Evolutionary conservation across 2,888 invertebrate genomes (phyloP), one percentile per base, ranked within the genome.

Genomic region (Oligia strigilis): DNA sequence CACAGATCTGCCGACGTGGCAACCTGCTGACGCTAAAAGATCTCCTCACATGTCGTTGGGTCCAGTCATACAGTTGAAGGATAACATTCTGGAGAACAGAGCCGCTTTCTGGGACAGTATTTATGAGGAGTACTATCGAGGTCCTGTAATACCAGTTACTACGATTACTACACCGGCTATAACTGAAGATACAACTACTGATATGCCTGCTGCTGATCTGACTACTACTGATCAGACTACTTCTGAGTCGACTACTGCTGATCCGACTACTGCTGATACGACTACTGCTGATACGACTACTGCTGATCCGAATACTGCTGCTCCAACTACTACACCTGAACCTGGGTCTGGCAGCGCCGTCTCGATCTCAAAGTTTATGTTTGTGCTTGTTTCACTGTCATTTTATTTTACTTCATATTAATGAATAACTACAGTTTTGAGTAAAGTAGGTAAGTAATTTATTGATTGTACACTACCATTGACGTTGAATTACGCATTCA

Each of bases 31-130:
- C 0, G 79, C 74, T 1, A 73, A 87, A 49, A 65, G 90, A 72
- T 83, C 90, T 11, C 93, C 93, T 3, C 86, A 93, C 75, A 92
- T 94, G 92, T 91, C 91, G 0, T 79, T 94, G 4, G 91, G 91
- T 11, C 55, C 77, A 5, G 79, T 80, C 14, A 79, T 92, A 46
- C 83, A 89, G 71, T 72, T 93, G 55, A 74, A 81, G 43, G 5
- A 65, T 55, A 40, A 77, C 73, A 87, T 14, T 80, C 82, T 92
- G 52, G 79, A 87, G 58, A 82, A 90, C 9, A 89, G 93, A 11
- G 83, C 85, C 1, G 78, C 73, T 13, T 90, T 94, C 82, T 94
- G 94, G 94, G 92, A 93, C 62, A 69, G 76, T 9, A 91, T 94
- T 29, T 94, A 94, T 73, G 86, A 90, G 6, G 78, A 87, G 62